These are phyloP conservation scores for Hydrophis major DNA, from an alignment of 2,797 vertebrate genomes.

Conservation along the genomic window DNA sequence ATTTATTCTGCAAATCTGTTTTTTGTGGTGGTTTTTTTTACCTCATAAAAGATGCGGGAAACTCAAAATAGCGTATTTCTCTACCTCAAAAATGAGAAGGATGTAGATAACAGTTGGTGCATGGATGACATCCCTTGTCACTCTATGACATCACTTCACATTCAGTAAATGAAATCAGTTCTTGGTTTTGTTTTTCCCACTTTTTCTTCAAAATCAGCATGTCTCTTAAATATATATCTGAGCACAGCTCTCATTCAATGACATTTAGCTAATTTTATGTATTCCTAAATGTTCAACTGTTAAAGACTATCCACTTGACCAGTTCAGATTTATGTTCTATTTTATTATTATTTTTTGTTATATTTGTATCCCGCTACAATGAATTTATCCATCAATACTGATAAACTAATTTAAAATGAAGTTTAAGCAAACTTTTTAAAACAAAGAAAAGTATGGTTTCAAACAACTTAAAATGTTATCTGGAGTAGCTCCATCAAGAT, in stretches of 20 bases:
- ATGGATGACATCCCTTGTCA: neutral
- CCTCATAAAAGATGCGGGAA: neutral
- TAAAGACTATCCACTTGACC: neutral
- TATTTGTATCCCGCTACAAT: neutral
- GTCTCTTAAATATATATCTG: neutral
- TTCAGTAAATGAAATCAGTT: neutral
- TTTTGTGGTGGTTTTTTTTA: slow-evolving; percentile 6
- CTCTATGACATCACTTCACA: neutral
- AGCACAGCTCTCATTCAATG: neutral
- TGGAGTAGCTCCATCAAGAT: neutral
- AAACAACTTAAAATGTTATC: neutral
- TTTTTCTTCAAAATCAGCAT: neutral
- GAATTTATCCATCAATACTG: neutral
- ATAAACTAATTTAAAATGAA: neutral
- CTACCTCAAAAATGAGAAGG: neutral
- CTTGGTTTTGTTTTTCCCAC: neutral
- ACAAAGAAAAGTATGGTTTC: neutral
- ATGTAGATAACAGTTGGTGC: neutral
- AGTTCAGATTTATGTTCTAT: neutral
- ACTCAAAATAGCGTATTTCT: neutral
- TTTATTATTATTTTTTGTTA: neutral
- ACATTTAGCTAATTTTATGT: neutral
- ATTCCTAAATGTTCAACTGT: neutral
- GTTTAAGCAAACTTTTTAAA: neutral
- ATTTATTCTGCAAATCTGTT: neutral